These are phyloP conservation scores for Trichopria drosophilae DNA, from an alignment of 2,888 invertebrate species.

Conservation along the genomic window DNA sequence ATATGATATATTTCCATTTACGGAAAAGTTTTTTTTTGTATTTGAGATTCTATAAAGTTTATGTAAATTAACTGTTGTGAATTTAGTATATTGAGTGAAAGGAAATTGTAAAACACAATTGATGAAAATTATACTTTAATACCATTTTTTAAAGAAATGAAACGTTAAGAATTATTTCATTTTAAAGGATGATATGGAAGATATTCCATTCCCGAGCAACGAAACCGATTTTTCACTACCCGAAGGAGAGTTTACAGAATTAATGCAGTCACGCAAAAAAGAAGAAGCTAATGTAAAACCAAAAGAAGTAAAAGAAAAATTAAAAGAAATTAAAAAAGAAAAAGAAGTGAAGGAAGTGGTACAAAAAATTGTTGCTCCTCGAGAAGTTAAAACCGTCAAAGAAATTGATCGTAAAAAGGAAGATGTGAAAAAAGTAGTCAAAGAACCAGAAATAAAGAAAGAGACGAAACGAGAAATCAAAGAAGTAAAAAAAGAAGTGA, in stretches of 20 bases:
- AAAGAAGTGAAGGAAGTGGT: constrained; percentile 50
- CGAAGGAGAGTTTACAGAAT: constrained; percentile 62
- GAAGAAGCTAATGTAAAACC: constrained; percentile 53
- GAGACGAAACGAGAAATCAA: constrained; percentile 52
- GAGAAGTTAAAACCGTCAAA: constrained; percentile 49
- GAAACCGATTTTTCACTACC: constrained; percentile 64
- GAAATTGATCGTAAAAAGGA: constrained; percentile 54
- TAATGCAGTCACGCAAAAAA: constrained; percentile 64
- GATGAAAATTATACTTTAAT: no score
- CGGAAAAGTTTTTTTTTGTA: no score
- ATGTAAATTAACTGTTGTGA: no score
- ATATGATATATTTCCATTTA: no score
- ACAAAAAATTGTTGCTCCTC: constrained; percentile 48
- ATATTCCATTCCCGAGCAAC: constrained; percentile 67
- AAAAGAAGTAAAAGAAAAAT: constrained; percentile 53
- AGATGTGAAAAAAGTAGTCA: constrained; percentile 50
- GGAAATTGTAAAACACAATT: no score
- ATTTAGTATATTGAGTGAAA: no score
- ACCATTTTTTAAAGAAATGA: no score
- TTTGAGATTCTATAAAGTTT: no score
- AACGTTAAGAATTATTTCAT: no score
- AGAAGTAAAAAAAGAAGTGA: constrained; percentile 54
- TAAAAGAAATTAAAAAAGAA: constrained; percentile 53
- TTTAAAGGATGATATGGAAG: constrained; percentile 66
- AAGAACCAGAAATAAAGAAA: constrained; percentile 52